Evolutionary conservation across 2,888 invertebrate genomes (phyloP).

Genomic region (Agriopis marginaria): DNA sequence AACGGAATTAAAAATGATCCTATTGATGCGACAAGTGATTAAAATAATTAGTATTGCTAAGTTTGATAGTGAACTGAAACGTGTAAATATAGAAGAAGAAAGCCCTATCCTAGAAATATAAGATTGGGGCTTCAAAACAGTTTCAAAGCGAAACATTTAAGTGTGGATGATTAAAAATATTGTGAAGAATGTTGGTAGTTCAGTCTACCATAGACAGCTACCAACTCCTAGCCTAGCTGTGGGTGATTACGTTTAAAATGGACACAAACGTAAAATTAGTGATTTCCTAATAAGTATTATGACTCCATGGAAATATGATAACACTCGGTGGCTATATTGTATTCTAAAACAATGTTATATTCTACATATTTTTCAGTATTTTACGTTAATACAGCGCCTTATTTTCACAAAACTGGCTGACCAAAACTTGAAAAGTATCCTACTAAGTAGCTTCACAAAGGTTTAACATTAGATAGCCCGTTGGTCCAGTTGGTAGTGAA

Average conservation of each 20-base stretch:
- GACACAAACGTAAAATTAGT: conserved; percentile 6
- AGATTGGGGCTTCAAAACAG: neutral
- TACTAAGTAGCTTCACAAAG: too few relatives aligned
- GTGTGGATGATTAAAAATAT: neutral
- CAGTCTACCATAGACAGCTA: neutral
- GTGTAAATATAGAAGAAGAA: neutral
- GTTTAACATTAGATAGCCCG: too few relatives aligned
- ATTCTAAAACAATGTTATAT: neutral
- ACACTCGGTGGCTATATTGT: neutral
- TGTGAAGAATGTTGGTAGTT: neutral
- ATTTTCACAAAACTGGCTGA: too few relatives aligned
- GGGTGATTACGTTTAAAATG: neutral
- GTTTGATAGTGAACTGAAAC: neutral
- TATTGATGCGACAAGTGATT: neutral
- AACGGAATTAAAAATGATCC: neutral
- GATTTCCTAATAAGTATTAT: conserved; percentile 13
- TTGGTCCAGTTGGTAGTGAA: too few relatives aligned
- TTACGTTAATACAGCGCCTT: too few relatives aligned
- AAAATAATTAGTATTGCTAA: conserved; percentile 1
- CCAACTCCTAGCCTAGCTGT: neutral
- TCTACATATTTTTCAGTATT: too few relatives aligned
- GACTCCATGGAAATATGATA: conserved; percentile 9
- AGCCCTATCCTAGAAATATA: neutral
- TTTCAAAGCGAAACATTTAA: too few relatives aligned
- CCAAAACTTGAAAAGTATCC: too few relatives aligned